These are phyloP conservation scores for Plectus sambesii DNA, from an alignment of 1,140 invertebrate genomes.

Conservation along the genomic window DNA sequence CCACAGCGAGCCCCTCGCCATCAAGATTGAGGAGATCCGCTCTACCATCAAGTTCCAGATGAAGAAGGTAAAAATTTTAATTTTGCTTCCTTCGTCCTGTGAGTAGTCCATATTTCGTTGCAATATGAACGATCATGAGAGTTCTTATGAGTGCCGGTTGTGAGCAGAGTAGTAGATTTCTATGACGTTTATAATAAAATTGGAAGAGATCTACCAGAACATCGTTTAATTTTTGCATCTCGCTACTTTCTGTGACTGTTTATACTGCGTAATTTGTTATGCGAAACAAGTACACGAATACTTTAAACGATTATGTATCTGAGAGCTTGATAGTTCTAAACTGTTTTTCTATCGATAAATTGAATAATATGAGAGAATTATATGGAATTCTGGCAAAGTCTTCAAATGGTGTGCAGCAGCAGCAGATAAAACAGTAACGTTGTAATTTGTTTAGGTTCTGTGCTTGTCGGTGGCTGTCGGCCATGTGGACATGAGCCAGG, in stretches of 20 bases:
- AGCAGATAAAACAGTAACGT: conserved; percentile 6
- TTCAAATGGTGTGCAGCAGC: too few relatives aligned
- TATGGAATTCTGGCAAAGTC: too few relatives aligned
- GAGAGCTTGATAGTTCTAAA: not conserved
- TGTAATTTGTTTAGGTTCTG: conserved; percentile 62
- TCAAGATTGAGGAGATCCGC: conserved; percentile 94
- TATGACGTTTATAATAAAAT: conserved; percentile 16
- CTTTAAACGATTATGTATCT: not conserved
- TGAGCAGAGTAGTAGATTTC: conserved; percentile 16
- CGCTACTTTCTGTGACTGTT: too few relatives aligned
- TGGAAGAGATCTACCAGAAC: conserved; percentile 10
- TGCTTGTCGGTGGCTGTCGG: conserved; percentile 95
- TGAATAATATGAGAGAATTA: too few relatives aligned
- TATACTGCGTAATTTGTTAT: too few relatives aligned
- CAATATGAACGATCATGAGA: not conserved
- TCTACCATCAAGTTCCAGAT: conserved; percentile 99
- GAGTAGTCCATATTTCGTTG: conserved; percentile 2
- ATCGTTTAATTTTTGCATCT: too few relatives aligned
- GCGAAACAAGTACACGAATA: too few relatives aligned
- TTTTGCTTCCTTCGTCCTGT: not conserved
- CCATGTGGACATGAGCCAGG: conserved; percentile 85
- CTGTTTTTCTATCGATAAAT: too few relatives aligned
- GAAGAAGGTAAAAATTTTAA: conserved; percentile 72
- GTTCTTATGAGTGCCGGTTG: conserved; percentile 1
- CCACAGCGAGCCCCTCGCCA: conserved; percentile 86